Conservation (phyloP, 2,888 invertebrate genomes). For the Tethea ocularis region DNA sequence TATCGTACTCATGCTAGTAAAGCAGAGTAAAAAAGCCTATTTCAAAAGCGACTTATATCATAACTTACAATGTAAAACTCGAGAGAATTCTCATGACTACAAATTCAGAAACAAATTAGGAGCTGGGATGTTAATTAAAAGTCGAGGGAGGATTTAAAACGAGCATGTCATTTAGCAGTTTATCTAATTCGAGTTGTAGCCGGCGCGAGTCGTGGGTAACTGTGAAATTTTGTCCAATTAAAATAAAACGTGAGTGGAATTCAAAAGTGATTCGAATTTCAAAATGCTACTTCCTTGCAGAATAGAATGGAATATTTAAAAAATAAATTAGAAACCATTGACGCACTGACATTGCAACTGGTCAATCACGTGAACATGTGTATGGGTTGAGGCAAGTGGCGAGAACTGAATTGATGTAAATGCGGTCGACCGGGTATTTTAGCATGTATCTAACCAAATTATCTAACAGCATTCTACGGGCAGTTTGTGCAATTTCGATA, state of each 20-base stretch:
- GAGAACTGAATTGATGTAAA: neutral
- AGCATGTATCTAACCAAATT: neutral
- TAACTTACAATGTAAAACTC: constrained; percentile 22
- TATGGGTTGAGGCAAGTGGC: neutral
- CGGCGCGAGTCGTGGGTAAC: constrained; percentile 2
- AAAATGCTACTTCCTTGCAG: neutral
- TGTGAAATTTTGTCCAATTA: constrained; percentile 9
- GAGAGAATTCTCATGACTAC: constrained; percentile 15
- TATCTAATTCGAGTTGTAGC: constrained; percentile 6
- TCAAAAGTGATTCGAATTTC: neutral
- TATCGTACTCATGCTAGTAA: neutral
- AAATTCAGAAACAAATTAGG: constrained; percentile 30
- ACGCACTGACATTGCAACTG: neutral
- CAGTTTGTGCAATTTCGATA: neutral
- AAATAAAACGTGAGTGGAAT: constrained; percentile 11
- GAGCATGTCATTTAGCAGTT: constrained; percentile 16
- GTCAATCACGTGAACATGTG: neutral
- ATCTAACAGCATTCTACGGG: neutral
- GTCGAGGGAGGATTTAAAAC: constrained; percentile 23
- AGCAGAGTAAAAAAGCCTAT: too few relatives aligned
- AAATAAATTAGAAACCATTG: neutral
- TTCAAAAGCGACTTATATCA: neutral
- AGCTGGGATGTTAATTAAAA: constrained; percentile 27
- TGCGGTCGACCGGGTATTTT: neutral
- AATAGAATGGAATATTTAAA: neutral